Evolutionary conservation across 2,797 vertebrate genomes (phyloP).

Genomic region (Smutsia temminckii): DNA sequence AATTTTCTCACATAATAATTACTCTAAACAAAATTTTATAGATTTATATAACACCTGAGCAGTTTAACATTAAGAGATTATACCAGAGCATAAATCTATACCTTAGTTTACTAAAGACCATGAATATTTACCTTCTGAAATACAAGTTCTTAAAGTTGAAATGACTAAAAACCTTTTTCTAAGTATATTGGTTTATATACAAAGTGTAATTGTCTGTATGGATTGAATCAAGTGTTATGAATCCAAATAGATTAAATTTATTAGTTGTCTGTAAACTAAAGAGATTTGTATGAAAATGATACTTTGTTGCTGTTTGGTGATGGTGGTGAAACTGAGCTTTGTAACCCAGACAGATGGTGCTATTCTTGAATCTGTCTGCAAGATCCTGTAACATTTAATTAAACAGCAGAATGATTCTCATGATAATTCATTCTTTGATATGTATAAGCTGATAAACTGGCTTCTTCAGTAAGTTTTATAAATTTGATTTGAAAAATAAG

Average conservation of each 20-base stretch:
- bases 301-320: conserved; percentile 70
- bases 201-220: not conserved
- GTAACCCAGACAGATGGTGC: conserved; percentile 82
- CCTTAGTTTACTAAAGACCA: conserved; percentile 9
- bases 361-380: conserved; percentile 82
- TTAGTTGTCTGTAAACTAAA: conserved; percentile 67
- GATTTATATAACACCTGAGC: not conserved
- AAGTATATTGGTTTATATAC: conserved; percentile 54
- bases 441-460: conserved; percentile 46
- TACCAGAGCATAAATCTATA: conserved; percentile 19
- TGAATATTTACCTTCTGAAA: conserved; percentile 60
- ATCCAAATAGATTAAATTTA: conserved; percentile 22
- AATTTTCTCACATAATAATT: conserved; percentile 24
- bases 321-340: conserved; percentile 73
- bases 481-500: conserved; percentile 56
- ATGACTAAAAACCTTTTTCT: conserved; percentile 8
- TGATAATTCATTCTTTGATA: conserved; percentile 76
- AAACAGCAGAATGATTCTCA: conserved; percentile 80
- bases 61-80: conserved; percentile 53
- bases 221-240: conserved; percentile 26
- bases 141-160: not conserved
- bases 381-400: conserved; percentile 83
- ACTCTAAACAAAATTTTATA: conserved; percentile 44
- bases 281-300: conserved; percentile 61
- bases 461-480: conserved; percentile 51